A percentile compares a stretch with the other conserved stretches of the same genome.
Conservation (phyloP, 1,140 invertebrate genomes). For the Hyles euphorbiae region DNA sequence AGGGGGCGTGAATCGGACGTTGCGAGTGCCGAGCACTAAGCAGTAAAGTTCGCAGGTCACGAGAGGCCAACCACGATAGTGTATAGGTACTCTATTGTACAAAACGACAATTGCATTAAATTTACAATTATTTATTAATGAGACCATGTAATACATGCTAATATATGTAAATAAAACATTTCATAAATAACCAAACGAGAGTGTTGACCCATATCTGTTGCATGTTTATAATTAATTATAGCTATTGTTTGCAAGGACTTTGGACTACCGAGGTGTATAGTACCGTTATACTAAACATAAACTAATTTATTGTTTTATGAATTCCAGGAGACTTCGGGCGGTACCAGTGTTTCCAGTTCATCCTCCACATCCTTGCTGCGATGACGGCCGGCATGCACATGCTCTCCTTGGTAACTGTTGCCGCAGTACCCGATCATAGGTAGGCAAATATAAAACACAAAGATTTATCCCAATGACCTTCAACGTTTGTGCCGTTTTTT, state of each 20-base stretch:
- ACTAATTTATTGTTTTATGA: conserved; percentile 6
- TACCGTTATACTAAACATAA: neutral
- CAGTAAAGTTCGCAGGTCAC: conserved; percentile 8
- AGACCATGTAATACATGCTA: neutral
- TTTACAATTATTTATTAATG: neutral
- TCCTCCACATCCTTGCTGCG: conserved; percentile 84
- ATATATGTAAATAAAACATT: neutral
- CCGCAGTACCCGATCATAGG: conserved; percentile 85
- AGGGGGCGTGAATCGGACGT: conserved; percentile 4
- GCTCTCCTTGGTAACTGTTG: conserved; percentile 85
- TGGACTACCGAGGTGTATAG: neutral
- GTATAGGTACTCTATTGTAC: conserved; percentile 1
- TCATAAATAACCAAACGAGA: neutral
- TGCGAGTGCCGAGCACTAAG: neutral
- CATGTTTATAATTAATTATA: neutral
- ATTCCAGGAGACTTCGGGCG: conserved; percentile 85
- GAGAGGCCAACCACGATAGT: conserved; percentile 6
- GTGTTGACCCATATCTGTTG: neutral
- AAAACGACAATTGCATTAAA: neutral
- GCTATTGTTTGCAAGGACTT: neutral
- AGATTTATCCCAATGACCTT: neutral
- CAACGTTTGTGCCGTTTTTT: neutral
- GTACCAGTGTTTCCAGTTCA: conserved; percentile 85
- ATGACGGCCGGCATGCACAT: conserved; percentile 87
- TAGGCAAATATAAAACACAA: conserved; percentile 31